These are phyloP conservation scores for Potorous gilbertii DNA, from an alignment of 2,797 vertebrate genomes.

Conservation along the genomic window DNA sequence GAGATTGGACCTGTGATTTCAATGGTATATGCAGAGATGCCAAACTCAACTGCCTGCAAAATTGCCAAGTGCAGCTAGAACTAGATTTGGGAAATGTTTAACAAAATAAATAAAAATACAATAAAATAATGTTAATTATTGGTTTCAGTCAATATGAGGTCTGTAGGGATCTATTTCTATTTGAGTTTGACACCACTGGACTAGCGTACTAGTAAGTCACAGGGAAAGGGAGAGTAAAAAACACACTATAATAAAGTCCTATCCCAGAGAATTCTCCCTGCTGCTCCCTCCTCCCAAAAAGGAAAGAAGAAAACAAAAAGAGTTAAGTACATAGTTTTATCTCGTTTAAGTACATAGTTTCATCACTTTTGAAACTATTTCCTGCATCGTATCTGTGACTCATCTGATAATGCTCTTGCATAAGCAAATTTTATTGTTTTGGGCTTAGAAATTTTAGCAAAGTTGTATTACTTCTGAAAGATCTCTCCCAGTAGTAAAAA, in stretches of 20 bases:
- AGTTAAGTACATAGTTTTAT: neutral
- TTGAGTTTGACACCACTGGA: neutral
- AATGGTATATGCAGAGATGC: neutral
- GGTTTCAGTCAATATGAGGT: neutral
- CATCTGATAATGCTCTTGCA: neutral
- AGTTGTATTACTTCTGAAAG: neutral
- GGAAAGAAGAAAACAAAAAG: neutral
- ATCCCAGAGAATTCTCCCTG: neutral
- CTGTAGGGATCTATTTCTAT: neutral
- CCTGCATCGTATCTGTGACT: neutral
- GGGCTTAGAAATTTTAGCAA: neutral
- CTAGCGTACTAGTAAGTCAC: neutral
- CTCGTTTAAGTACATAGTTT: neutral
- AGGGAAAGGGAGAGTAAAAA: neutral
- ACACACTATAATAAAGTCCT: neutral
- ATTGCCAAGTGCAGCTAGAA: too few relatives aligned
- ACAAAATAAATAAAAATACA: neutral
- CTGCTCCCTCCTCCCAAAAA: neutral
- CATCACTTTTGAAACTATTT: conserved; percentile 1
- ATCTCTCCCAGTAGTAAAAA: neutral
- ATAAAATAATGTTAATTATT: neutral
- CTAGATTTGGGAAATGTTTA: too few relatives aligned
- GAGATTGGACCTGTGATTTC: neutral
- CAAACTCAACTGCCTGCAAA: too few relatives aligned
- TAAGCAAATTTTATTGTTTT: conserved; percentile 11